These are phyloP conservation scores for Nycticebus coucang DNA, from an alignment of 2,113 vertebrate species.

Conservation along the genomic window DNA sequence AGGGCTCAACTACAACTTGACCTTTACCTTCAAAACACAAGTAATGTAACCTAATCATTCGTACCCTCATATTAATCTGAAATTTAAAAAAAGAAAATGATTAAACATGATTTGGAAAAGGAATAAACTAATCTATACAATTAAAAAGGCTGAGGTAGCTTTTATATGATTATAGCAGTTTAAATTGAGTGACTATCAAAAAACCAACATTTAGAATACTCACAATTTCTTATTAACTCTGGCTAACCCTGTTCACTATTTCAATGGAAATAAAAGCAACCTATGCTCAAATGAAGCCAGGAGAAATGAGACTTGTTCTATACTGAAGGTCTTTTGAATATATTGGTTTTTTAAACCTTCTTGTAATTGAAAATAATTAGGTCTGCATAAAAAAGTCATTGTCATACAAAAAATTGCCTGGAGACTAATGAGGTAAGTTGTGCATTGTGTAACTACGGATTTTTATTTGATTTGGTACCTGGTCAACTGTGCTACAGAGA, in stretches of 20 bases:
- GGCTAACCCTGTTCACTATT: conserved; percentile 7
- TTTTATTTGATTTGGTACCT: conserved; percentile 60
- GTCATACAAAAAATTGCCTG: conserved; percentile 54
- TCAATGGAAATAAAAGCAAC: conserved; percentile 34
- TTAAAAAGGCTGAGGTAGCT: conserved; percentile 57
- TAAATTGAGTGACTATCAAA: conserved; percentile 65
- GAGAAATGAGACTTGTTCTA: neutral
- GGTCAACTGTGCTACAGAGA: conserved; percentile 39
- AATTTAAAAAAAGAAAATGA: conserved; percentile 44
- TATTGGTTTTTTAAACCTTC: neutral
- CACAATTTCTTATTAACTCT: conserved; percentile 49
- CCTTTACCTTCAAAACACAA: no score
- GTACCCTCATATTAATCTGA: no score
- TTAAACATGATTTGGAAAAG: conserved; percentile 54
- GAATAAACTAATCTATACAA: conserved; percentile 27
- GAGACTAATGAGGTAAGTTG: conserved; percentile 15
- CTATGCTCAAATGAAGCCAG: conserved; percentile 29
- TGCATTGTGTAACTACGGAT: neutral
- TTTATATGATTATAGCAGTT: neutral
- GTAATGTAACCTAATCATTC: no score
- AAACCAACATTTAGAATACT: conserved; percentile 47
- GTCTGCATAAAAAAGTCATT: conserved; percentile 32
- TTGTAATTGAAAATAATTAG: conserved; percentile 61
- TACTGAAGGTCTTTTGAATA: conserved; percentile 3
- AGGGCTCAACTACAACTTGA: no score